Conservation (phyloP, 2,888 invertebrate genomes). For the Acrocera orbiculus region DNA sequence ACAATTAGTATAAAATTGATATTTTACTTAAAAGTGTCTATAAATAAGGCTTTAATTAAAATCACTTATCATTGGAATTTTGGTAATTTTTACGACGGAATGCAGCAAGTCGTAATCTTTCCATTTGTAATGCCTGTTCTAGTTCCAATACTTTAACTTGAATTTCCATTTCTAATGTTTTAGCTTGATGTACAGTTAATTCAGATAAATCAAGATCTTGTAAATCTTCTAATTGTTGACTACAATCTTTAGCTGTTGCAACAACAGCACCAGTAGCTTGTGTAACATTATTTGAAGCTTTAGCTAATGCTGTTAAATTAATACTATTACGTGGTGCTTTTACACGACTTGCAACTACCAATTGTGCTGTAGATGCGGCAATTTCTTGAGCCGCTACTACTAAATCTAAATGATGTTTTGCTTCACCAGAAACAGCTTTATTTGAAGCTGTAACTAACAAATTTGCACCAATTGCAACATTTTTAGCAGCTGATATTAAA, state of each 20-base stretch:
- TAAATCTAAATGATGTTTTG: slow-evolving; percentile 54
- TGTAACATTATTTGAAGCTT: slow-evolving; percentile 77
- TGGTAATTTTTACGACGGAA: slow-evolving; percentile 80
- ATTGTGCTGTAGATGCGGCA: slow-evolving; percentile 87
- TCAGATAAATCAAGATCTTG: slow-evolving; percentile 82
- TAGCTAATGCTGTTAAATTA: slow-evolving; percentile 61
- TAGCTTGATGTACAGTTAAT: slow-evolving; percentile 82
- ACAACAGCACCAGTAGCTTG: slow-evolving; percentile 83
- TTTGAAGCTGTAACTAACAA: slow-evolving; percentile 84
- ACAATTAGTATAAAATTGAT: no score
- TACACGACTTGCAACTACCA: slow-evolving; percentile 92
- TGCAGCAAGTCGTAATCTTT: slow-evolving; percentile 67
- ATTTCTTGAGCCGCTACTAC: slow-evolving; percentile 95
- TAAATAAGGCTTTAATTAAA: no score
- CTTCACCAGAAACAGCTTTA: slow-evolving; percentile 67
- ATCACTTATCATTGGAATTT: slow-evolving; percentile 18
- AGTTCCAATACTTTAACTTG: slow-evolving; percentile 87
- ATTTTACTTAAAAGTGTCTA: no score
- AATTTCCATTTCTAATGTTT: slow-evolving; percentile 92
- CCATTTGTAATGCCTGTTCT: slow-evolving; percentile 77
- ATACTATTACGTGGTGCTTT: slow-evolving; percentile 75
- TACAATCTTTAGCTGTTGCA: slow-evolving; percentile 81
- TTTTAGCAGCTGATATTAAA: slow-evolving; percentile 91
- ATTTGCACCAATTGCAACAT: slow-evolving; percentile 90
- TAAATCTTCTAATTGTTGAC: slow-evolving; percentile 70